Base-by-base conservation (phyloP, 2,113 vertebrate species). In the Electrona antarctica region DNA sequence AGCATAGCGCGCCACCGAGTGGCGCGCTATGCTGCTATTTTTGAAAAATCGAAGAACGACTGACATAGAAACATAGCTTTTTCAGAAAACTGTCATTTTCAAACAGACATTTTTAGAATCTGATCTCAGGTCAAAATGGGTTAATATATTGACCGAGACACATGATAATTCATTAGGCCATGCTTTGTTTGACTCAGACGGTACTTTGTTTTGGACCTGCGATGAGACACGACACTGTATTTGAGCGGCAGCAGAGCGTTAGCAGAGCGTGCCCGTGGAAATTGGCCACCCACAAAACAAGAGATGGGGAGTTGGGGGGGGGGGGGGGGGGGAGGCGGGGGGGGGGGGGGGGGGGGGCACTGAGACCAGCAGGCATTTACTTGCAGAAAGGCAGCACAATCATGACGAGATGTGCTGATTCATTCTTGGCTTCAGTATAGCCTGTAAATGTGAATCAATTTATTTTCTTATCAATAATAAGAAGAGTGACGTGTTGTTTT, bases 261-360 rank as follows among this genome's bases (percentile, higher is more conserved):
- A 69, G 33, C 60, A 65, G 21, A 52, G 8, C 45, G 55, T 51
- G 69, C 50, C 57, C 45, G 2, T 55, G 0, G 13, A 59, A 61
- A 56, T 48, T 1, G 0, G 1, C n/a, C 11, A 54, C 5, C n/a
- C 51, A n/a, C 51, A 8, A 2, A 45, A 41, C 33, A 41, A 41
- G 33, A 6, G 0, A 64, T 49, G 29, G 56, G 58, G 21, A n/a
- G n/a, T n/a, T n/a, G 21, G 21, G 21, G 21, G 21, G 21, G 21
- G 21, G 69, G 69, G 58, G 57, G 75, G 69, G 48, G n/a, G 21
- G 28, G 41, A n/a, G n/a, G n/a, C n/a, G n/a, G 21, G 21, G 21
- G 21, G 21, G 21, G 21, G 21, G 69, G 69, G 58, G 57, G 75
- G 69, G 48, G n/a, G 21, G 28, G 41, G 7, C 21, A 13, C 55